These are phyloP conservation scores for Andrena marginata DNA, from an alignment of 2,888 invertebrate species.

Conservation along the genomic window DNA sequence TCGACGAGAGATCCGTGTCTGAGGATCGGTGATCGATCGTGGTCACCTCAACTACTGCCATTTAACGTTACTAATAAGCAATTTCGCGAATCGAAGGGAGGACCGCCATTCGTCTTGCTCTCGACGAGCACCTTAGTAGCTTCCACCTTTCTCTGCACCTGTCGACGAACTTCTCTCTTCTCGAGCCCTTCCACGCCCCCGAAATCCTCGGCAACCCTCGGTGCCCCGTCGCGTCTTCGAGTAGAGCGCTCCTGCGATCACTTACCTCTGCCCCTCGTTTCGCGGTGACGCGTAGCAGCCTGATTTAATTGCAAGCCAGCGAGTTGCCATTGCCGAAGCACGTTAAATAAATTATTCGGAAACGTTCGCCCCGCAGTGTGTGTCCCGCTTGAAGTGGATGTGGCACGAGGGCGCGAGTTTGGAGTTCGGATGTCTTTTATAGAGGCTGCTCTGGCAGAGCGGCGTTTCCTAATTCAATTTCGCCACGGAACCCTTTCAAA, in stretches of 20 bases:
- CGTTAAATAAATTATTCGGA: conserved; percentile 67
- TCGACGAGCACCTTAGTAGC: conserved; percentile 27
- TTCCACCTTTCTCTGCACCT: neutral
- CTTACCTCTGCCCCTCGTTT: conserved; percentile 9
- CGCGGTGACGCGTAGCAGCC: conserved; percentile 43
- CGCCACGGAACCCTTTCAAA: no score
- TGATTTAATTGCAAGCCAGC: conserved; percentile 58
- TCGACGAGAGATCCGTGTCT: conserved; percentile 9
- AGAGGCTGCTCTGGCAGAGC: no score
- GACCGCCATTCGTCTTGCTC: conserved; percentile 45
- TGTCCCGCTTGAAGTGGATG: conserved; percentile 4
- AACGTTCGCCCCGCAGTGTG: conserved; percentile 37
- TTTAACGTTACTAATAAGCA: conserved; percentile 34
- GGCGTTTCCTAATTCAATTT: no score
- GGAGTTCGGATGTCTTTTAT: no score
- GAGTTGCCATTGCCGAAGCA: conserved; percentile 52
- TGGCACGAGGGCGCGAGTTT: neutral
- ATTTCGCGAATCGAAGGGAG: neutral
- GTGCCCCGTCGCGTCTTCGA: conserved; percentile 16
- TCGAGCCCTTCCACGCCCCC: neutral
- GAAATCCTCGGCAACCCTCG: neutral
- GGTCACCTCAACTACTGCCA: conserved; percentile 54
- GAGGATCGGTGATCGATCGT: conserved; percentile 24
- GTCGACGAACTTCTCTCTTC: conserved; percentile 10
- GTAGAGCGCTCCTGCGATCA: conserved; percentile 47